These are phyloP conservation scores for Falcaria lacertinaria DNA, from an alignment of 2,888 invertebrate species.

Conservation along the genomic window DNA sequence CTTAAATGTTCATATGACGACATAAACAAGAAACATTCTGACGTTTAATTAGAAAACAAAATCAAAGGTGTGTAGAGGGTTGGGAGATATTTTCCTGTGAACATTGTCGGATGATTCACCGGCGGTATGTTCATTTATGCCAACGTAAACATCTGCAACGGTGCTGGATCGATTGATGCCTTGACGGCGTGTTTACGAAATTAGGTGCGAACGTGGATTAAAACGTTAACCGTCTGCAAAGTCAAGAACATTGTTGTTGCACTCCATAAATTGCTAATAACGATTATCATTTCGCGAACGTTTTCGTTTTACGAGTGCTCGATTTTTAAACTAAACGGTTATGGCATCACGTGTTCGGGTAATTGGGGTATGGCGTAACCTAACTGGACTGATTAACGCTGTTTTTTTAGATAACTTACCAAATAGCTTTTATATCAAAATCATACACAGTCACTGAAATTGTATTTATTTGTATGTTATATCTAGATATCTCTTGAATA, in stretches of 20 bases:
- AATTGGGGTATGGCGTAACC: too few relatives aligned
- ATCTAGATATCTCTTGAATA: too few relatives aligned
- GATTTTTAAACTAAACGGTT: background rate
- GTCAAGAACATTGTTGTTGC: conserved; percentile 18
- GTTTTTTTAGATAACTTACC: too few relatives aligned
- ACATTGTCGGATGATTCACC: conserved; percentile 43
- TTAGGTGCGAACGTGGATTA: conserved; percentile 26
- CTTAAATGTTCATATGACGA: background rate
- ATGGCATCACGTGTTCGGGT: background rate
- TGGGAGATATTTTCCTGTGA: conserved; percentile 24
- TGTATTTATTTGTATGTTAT: too few relatives aligned
- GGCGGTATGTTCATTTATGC: conserved; percentile 30
- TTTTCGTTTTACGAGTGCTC: background rate
- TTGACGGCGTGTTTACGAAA: conserved; percentile 56
- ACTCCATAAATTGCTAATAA: conserved; percentile 8
- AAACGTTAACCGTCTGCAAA: conserved; percentile 24
- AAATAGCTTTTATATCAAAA: too few relatives aligned
- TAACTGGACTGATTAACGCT: too few relatives aligned
- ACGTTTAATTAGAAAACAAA: conserved; percentile 15
- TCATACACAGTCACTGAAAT: too few relatives aligned
- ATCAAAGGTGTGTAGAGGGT: conserved; percentile 38
- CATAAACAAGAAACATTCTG: background rate
- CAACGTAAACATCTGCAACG: conserved; percentile 40
- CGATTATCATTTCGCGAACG: conserved; percentile 1
- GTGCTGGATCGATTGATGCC: conserved; percentile 46